Base-by-base conservation (phyloP, 2,797 vertebrate species). In the Hozukius guyotensis region DNA sequence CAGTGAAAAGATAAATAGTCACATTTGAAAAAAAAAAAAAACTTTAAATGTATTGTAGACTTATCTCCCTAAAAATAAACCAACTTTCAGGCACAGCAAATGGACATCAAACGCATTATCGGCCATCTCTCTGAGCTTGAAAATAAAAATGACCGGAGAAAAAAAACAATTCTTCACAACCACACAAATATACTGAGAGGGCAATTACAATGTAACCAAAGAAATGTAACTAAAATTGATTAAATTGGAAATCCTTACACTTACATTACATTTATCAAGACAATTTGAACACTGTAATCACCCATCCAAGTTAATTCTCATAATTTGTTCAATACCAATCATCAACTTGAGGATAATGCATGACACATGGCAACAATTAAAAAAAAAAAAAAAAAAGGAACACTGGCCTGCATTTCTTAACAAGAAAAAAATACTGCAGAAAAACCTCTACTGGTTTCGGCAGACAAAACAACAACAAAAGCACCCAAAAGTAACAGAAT, bases 321-420 rank as follows among this genome's bases (percentile, higher is more conserved):
- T 12, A 20, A 76, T 57, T 29, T 75, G 24, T 49, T 74, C 8
- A 38, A 71, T n/a, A 49, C 4, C 56, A 81, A 78, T 78, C n/a
- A 66, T 36, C 31, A 72, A 62, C 24, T 84, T 55, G 9, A 70
- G 34, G n/a, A 61, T 49, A 82, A 81, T 55, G 57, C 27, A 57
- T 1, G 6, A 78, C 14, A 82, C 7, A 34, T 71, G 61, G 22
- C 22, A 18, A 69, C 9, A 71, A 20, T 20, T 25, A 42, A 42
- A 63, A 67, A 72, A 75, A 77, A 65, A 77, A 65, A 81, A 36
- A 38, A 63, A 67, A 73, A 75, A 77, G 61, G 12, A 13, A 82
- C 79, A 91, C 86, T 91, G 91, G 85, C 84, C 86, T 74, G 24
- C 1, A 2, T 72, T 69, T 75, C 2, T 2, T 22, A 72, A 74